Evolutionary conservation across 1,140 invertebrate species (phyloP), one percentile per base, ranked within the genome.

Genomic region (Maniola jurtina): DNA sequence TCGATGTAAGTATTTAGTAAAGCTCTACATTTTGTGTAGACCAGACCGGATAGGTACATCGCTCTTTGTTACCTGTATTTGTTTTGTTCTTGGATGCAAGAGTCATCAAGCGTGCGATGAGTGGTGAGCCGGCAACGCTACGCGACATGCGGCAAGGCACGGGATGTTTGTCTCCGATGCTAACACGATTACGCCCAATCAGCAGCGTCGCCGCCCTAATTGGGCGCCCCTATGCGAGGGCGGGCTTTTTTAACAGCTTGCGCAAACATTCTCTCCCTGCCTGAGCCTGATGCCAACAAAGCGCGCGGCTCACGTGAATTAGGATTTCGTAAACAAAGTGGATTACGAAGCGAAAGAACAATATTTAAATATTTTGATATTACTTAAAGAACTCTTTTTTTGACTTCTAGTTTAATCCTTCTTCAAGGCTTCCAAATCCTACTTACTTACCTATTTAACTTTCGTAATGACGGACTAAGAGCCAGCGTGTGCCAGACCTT

Each of bases 171-270:
- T 78, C 76, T 75, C 80, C 86, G 80, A 86, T 87, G 80, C 84
- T 89, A 89, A 90, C 84, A 34, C 75, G 88, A 90, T 90, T 90
- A 90, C 83, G 77, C 66, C 88, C 88, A 90, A 90, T 90, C 88
- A 90, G 84, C 79, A 77, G 76, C 78, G 83, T 83, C 79, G 86
- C 82, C 87, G 76, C 83, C 84, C 79, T 88, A 90, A 88, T 90
- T 88, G 83, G 85, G 75, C 80, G 79, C 68, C 79, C 80, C 83
- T 68, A 76, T 73, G 75, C 72, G 80, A 82, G 84, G 86, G 86
- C 83, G 85, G 83, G 82, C 80, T 81, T 88, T 89, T 88, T 88
- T 88, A 86, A 90, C 86, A 84, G 74, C 73, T 86, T 84, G 71
- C 68, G 76, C 80, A 90, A 90, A 90, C 80, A 90, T 50, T 61